Evolutionary conservation across 2,113 vertebrate species (phyloP).

Genomic region (Limnothrissa miodon): DNA sequence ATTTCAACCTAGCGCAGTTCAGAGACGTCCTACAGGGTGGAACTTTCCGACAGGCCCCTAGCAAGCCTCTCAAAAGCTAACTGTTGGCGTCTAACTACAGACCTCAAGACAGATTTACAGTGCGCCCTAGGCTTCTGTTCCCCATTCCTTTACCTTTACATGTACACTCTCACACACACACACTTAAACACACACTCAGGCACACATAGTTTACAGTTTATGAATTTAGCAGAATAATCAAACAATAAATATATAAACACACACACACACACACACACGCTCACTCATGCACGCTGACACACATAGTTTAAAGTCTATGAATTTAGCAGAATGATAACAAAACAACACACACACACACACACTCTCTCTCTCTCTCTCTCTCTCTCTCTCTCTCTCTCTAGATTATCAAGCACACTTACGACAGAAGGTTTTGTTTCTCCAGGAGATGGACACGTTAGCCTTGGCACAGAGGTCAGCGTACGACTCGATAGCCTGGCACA

Average conservation of each 20-base stretch:
- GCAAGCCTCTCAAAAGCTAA: not conserved
- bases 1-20: not conserved
- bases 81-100: not conserved
- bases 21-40: not conserved
- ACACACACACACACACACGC: not conserved
- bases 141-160: not conserved
- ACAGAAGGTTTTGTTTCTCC: conserved; percentile 83
- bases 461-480: conserved; percentile 78
- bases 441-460: conserved; percentile 72
- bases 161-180: not conserved
- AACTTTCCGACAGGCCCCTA: not conserved
- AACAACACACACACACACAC: not conserved
- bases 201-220: not conserved
- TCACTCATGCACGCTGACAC: not conserved
- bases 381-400: not conserved
- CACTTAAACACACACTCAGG: conserved; percentile 5
- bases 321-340: not conserved
- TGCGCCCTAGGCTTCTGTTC: not conserved
- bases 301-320: not conserved
- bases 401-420: conserved; percentile 69
- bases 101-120: conserved; percentile 17
- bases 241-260: too few relatives aligned
- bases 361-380: not conserved
- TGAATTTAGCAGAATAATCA: too few relatives aligned
- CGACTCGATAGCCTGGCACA: conserved; percentile 83